Base-by-base conservation (phyloP, 2,113 vertebrate species). In the Rhinogobius similis region DNA sequence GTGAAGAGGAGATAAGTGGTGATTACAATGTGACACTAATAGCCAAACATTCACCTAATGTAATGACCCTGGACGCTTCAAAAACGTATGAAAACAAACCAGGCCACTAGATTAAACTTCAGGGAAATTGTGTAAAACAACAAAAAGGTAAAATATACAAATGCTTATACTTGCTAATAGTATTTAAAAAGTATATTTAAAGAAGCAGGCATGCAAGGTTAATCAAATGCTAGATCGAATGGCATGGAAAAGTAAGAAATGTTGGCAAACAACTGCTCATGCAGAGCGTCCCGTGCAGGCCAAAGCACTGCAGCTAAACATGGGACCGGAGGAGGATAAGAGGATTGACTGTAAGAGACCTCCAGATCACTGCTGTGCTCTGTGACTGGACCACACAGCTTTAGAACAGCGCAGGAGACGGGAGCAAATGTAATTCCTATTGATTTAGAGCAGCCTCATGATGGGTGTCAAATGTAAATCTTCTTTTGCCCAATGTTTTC, bases 271-370 rank as follows among this genome's bases (percentile, higher is more conserved):
- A 41, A 76, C 20, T 36, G 41, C 43, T 79, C 52, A 39, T 52
- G 62, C 68, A 72, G 26, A 78, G 77, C 50, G 69, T 65, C 27
- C 67, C 56, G 0, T 70, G 62, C 70, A 48, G 16, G 43, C 43
- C 82, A 71, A 82, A 71, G 66, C 71, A 46, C 10, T 79, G 73
- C 78, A 71, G 68, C 77, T 85, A 41, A 82, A 71, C 20, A 56
- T 18, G 68, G 80, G 86, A 82, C 73, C 71, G 72, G 66, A 55
- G 23, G 38, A 32, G 13, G 1, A 43, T 85, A 82, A 87, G 82
- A 81, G 82, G 82, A 83, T 82, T 87, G 83, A 73, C 64, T 83
- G 81, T 72, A 79, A 83, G 74, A 82, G 86, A 85, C 78, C 83
- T 87, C 68, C 81, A 79, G 62, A 76, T 85, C 38, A 64, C 10